Evolutionary conservation across 2,888 invertebrate species (phyloP), one percentile per base, ranked within the genome.

Genomic region (Heliconius aoede): DNA sequence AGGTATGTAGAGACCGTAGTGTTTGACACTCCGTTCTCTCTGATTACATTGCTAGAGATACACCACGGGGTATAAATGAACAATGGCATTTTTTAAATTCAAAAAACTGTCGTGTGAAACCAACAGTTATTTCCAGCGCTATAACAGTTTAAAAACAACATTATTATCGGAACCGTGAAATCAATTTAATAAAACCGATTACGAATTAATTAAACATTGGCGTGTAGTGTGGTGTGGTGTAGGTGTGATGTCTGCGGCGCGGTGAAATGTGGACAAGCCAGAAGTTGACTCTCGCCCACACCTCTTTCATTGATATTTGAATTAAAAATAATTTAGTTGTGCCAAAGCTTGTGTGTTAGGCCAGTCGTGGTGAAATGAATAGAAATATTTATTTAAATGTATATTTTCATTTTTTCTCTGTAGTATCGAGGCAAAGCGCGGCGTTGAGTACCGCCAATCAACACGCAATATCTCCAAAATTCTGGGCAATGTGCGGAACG

Each of bases 201-300:
- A 76, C 71, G 72, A 76, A 69, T 72, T 72, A 64, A 76, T 76
- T 72, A 72, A 55, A 72, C 51, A 69, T 32, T n/a, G 58, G 46
- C 26, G 73, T 76, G n/a, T n/a, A n/a, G n/a, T n/a, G n/a, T n/a
- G n/a, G n/a, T n/a, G 82, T 81, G 82, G 74, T 76, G 82, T 82
- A 83, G 82, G 82, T 82, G 83, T 82, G 76, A 79, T 80, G 79
- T 76, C 73, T 80, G 80, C 78, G 79, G 72, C 72, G 67, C 74
- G 64, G 78, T 79, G 79, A 80, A 76, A 80, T 79, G 80, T 77
- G 74, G 78, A 80, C 80, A 81, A 81, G 80, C 80, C 67, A 79
- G 79, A 81, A 78, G 68, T 67, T 74, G 72, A 79, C 77, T 76
- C 73, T 69, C 80, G 78, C 82, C 79, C 79, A 82, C 83, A 72